Evolutionary conservation across 2,113 vertebrate genomes (phyloP).

Genomic region (Balaeniceps rex): DNA sequence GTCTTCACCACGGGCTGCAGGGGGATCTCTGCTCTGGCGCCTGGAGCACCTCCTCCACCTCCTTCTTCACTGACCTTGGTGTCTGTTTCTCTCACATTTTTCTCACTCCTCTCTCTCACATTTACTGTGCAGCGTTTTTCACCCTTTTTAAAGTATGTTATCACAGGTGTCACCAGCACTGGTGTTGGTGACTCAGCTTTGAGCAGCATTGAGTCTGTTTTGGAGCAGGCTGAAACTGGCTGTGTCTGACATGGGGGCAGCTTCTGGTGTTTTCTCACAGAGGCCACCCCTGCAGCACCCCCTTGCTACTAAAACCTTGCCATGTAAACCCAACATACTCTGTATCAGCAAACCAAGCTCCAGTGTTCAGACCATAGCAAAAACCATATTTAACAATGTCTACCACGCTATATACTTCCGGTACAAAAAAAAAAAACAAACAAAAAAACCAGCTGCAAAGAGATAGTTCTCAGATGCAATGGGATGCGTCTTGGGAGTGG

Average conservation of each 20-base stretch:
- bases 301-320: not conserved
- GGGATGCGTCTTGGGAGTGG: not conserved
- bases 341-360: not conserved
- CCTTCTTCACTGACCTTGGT: not conserved
- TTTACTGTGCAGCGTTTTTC: not conserved
- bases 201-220: not conserved
- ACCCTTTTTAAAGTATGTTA: not conserved
- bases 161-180: not conserved
- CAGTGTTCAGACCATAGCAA: not conserved
- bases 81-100: not conserved
- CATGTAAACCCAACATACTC: not conserved
- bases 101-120: not conserved
- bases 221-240: not conserved
- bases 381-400: not conserved
- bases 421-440: too few relatives aligned
- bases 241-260: not conserved
- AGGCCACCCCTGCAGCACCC: not conserved
- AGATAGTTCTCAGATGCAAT: not conserved
- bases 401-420: not conserved
- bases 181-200: not conserved
- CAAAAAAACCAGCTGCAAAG: not conserved
- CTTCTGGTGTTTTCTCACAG: not conserved
- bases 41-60: not conserved
- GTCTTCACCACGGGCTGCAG: not conserved
- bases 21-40: fast-evolving